Evolutionary conservation across 2,113 vertebrate species (phyloP).

Genomic region (Baryphthengus martii): DNA sequence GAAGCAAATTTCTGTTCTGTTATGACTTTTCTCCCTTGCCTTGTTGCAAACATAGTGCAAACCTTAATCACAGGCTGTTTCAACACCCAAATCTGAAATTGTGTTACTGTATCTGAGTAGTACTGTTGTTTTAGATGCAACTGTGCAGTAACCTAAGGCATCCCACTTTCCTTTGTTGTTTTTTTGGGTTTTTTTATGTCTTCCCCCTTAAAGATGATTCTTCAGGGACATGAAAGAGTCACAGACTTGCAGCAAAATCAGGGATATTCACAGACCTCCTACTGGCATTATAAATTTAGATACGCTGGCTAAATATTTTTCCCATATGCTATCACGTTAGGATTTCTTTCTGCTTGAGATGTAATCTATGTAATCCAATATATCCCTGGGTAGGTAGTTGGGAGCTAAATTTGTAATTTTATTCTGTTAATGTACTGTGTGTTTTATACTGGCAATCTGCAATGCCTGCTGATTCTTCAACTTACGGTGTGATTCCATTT

Average conservation of each 20-base stretch:
- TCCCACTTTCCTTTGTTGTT: not conserved
- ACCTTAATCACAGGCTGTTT: not conserved
- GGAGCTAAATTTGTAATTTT: slow-evolving; percentile 27
- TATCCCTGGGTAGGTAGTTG: slow-evolving; percentile 43
- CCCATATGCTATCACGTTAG: not conserved
- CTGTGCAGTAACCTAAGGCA: not conserved
- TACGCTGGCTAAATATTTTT: slow-evolving; percentile 39
- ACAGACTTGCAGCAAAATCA: not conserved
- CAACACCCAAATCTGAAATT: not conserved
- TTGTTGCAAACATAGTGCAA: not conserved
- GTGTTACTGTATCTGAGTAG: not conserved
- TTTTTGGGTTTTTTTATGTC: not conserved
- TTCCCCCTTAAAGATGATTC: not conserved
- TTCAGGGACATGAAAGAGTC: not conserved
- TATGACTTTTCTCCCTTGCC: not conserved
- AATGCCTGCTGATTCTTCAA: slow-evolving; percentile 59
- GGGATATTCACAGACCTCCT: slow-evolving; percentile 16
- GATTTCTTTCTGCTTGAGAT: slow-evolving; percentile 5
- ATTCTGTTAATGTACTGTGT: slow-evolving; percentile 42
- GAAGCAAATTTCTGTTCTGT: not conserved
- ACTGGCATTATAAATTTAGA: slow-evolving; percentile 5
- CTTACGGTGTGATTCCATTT: slow-evolving; percentile 70
- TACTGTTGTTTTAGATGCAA: not conserved
- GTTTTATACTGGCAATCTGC: slow-evolving; percentile 44
- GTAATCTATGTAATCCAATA: not conserved